These are phyloP conservation scores for Molossus molossus DNA, from an alignment of 2,797 vertebrate genomes.

Conservation along the genomic window DNA sequence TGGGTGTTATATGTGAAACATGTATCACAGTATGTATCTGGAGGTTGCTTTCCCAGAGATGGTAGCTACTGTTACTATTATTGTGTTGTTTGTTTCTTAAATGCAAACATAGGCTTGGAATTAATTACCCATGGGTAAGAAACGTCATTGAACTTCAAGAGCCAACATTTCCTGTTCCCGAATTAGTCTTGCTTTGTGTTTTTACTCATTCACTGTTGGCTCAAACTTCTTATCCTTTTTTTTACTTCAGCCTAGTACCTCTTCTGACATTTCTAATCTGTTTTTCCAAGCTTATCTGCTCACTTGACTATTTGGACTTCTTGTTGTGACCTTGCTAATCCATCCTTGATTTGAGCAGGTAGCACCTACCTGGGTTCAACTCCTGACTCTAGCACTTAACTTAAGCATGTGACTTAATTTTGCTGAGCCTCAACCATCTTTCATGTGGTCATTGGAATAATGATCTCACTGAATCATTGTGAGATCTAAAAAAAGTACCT, in stretches of 20 bases:
- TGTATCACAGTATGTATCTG: neutral
- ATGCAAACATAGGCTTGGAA: neutral
- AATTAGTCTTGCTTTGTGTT: slow-evolving; percentile 6
- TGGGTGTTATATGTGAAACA: neutral
- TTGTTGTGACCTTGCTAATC: neutral
- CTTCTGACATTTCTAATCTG: neutral
- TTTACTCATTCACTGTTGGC: neutral
- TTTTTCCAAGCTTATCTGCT: neutral
- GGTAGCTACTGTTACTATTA: neutral
- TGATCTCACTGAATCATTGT: neutral
- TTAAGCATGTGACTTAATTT: neutral
- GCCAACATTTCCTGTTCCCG: neutral
- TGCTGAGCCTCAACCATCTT: neutral
- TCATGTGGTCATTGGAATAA: neutral
- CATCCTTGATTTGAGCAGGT: neutral
- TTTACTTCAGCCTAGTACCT: neutral
- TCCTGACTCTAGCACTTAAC: neutral
- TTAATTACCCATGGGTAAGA: neutral
- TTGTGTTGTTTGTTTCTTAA: neutral
- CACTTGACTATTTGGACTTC: neutral
- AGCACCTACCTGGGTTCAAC: neutral
- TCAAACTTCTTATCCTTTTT: neutral
- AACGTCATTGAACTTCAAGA: neutral
- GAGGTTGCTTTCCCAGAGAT: neutral
- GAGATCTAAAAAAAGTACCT: neutral